Evolutionary conservation across 2,888 invertebrate genomes (phyloP), one percentile per base, ranked within the genome.

Genomic region (Notocelia uddmanniana): DNA sequence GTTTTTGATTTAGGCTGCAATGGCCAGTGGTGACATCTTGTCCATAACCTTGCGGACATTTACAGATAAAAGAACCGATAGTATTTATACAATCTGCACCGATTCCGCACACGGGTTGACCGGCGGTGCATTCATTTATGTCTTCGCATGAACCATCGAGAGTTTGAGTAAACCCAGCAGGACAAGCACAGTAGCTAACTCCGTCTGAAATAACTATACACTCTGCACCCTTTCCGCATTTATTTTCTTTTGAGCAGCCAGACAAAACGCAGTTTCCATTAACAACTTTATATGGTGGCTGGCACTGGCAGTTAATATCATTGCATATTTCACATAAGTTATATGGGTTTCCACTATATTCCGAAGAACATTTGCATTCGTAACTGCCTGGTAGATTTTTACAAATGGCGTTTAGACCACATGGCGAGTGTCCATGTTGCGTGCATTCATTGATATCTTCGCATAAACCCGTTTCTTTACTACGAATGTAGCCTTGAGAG

Each of bases 381-480:
- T 98, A 98, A 83, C 98, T 98, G 59, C 98, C 98, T 0, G 98
- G 98, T 64, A 98, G 91, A 90, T 98, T 98, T 86, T 97, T 98
- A 83, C 98, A 98, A 71, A 98, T 95, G 0, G 98, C 98, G 87
- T 98, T 98, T 26, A 97, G 89, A 0, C 98, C 98, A 88, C 98
- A 98, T 19, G 97, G 96, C 2, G 96, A 95, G 78, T 97, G 97
- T 69, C 96, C 96, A 34, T 95, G 93, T 79, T 96, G 96, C 3
- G 95, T 95, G 83, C 98, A 98, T 88, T 98, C 98, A 83, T 98
- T 97, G 69, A 97, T 94, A 86, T 98, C 98, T 82, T 97, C 94
- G 89, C 98, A 98, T 84, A 96, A 94, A 57, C 96, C 96, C 26
- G 95, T 96, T 78, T 95, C 95, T 62, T 94, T 92, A 84, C 96